Conservation (phyloP, 2,113 vertebrate species). For the Hippocampus comes region DNA sequence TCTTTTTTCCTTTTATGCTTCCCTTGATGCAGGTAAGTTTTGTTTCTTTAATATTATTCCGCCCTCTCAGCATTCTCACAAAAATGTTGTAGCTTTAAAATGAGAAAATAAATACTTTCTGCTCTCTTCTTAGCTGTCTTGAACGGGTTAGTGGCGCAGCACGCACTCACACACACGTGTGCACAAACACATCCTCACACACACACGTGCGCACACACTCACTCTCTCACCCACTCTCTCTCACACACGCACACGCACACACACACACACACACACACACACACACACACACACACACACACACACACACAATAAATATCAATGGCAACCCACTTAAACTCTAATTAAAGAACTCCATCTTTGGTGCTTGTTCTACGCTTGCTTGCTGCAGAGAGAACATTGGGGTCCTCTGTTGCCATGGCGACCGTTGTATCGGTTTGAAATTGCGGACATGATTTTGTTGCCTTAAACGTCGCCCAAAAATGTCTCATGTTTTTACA, state of each 20-base stretch:
- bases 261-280: no score
- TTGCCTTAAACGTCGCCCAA: neutral
- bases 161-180: neutral
- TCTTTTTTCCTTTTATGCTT: constrained; percentile 13
- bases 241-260: no score
- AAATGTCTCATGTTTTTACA: neutral
- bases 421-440: constrained; percentile 47
- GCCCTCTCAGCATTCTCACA: neutral
- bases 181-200: no score
- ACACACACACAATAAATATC: constrained; percentile 6
- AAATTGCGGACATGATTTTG: constrained; percentile 32
- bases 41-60: neutral
- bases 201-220: no score
- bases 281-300: neutral
- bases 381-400: constrained; percentile 45
- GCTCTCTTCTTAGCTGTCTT: neutral
- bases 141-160: neutral
- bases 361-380: constrained; percentile 26
- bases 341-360: constrained; percentile 48
- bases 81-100: neutral
- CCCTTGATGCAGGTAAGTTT: constrained; percentile 52
- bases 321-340: constrained; percentile 20
- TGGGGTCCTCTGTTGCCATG: constrained; percentile 65
- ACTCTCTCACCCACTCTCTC: no score
- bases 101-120: neutral